Conservation (phyloP, 92 coral and sea anemone genomes). For the Plumapathes pennacea region DNA sequence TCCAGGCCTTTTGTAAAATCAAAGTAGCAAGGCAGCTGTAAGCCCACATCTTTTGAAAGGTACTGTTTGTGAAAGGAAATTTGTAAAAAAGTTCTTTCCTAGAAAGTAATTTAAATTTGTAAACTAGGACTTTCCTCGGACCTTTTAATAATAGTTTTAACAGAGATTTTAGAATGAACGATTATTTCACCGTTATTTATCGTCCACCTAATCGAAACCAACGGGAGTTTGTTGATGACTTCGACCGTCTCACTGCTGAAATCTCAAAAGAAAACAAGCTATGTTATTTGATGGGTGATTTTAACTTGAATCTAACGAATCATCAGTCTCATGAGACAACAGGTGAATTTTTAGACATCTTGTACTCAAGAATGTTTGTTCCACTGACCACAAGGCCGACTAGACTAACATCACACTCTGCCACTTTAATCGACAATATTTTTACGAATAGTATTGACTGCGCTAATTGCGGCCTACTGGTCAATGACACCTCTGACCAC, state of each 20-base stretch:
- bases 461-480: too few species aligned
- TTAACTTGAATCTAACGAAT: background rate
- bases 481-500: too few species aligned
- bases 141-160: too few species aligned
- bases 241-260: background rate
- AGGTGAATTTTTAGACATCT: background rate
- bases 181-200: too few species aligned
- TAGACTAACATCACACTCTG: background rate
- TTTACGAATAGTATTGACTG: background rate
- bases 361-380: background rate
- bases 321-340: background rate
- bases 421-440: slow-evolving; percentile 1
- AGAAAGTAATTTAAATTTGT: too few species aligned
- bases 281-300: background rate
- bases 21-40: too few species aligned
- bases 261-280: background rate
- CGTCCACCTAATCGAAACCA: background rate
- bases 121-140: too few species aligned
- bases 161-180: too few species aligned
- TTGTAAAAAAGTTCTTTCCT: too few species aligned
- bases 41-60: too few species aligned
- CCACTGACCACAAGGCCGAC: background rate
- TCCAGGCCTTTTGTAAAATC: too few species aligned
- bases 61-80: too few species aligned
- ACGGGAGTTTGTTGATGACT: background rate